Evolutionary conservation across 2,113 vertebrate species (phyloP).

Genomic region (Syngnathus scovelli): DNA sequence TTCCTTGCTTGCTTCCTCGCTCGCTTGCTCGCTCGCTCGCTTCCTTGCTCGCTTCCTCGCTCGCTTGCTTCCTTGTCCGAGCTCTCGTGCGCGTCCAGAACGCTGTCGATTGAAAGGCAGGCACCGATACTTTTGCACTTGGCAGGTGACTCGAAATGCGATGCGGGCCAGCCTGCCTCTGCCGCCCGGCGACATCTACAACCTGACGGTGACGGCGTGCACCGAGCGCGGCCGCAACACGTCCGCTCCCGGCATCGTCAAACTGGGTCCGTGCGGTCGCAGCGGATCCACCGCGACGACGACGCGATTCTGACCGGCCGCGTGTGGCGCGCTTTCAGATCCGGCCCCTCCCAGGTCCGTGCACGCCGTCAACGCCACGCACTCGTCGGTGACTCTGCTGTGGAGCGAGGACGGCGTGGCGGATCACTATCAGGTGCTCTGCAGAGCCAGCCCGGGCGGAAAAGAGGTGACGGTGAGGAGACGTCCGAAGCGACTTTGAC

Average conservation of each 20-base stretch:
- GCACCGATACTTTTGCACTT: no score
- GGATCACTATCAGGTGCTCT: constrained; percentile 87
- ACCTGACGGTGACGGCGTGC: constrained; percentile 90
- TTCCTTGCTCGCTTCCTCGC: no score
- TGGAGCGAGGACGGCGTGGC: constrained; percentile 93
- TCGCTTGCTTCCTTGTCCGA: no score
- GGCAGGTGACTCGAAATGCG: constrained; percentile 82
- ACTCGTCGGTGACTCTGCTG: constrained; percentile 85
- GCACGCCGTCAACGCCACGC: constrained; percentile 87
- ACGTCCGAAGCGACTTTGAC: not conserved
- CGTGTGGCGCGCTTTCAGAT: constrained; percentile 61
- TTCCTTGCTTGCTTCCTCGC: no score
- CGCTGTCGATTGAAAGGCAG: not conserved
- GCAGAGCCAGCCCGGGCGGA: constrained; percentile 65
- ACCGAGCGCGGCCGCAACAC: constrained; percentile 87
- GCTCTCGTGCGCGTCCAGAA: no score
- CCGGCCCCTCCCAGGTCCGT: constrained; percentile 87
- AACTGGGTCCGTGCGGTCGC: constrained; percentile 75
- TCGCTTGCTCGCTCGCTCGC: no score
- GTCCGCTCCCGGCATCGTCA: constrained; percentile 81
- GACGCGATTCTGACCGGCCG: not conserved
- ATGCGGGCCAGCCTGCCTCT: constrained; percentile 84
- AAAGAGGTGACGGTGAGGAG: constrained; percentile 72
- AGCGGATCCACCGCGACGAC: not conserved
- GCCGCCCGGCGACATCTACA: constrained; percentile 93